Conservation (phyloP, 2,113 vertebrate genomes). For the Crypturellus undulatus region DNA sequence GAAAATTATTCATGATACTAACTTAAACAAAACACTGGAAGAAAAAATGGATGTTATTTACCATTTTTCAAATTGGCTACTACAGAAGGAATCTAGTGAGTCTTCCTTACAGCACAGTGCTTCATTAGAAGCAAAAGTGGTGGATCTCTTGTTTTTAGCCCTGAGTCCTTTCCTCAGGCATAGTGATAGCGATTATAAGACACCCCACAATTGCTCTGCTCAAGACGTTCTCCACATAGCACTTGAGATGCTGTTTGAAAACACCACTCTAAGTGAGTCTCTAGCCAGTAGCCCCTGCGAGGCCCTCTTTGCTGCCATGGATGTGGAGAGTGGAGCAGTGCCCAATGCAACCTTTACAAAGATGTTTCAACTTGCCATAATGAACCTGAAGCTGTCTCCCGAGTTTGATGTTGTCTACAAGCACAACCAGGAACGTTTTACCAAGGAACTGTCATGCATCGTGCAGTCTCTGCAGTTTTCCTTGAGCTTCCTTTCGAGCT, state of each 20-base stretch:
- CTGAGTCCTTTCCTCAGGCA: constrained; percentile 36
- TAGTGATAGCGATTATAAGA: not conserved
- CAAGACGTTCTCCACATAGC: not conserved
- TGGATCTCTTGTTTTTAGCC: constrained; percentile 6
- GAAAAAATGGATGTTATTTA: constrained; percentile 40
- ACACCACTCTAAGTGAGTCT: not conserved
- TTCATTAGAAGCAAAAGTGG: not conserved
- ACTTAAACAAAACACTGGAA: constrained; percentile 5
- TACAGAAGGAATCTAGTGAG: not conserved
- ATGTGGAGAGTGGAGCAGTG: not conserved
- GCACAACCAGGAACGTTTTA: constrained; percentile 1
- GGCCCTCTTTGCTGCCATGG: constrained; percentile 25
- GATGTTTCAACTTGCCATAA: constrained; percentile 45
- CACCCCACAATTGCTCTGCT: not conserved
- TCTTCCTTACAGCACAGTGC: not conserved
- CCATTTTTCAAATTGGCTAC: constrained; percentile 32
- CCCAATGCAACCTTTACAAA: not conserved
- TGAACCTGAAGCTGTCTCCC: constrained; percentile 24
- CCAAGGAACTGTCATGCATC: not conserved
- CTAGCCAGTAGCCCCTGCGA: constrained; percentile 32
- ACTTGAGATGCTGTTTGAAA: constrained; percentile 58
- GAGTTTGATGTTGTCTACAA: constrained; percentile 45
- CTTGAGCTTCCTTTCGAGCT: constrained; percentile 38
- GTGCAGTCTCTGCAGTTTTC: constrained; percentile 43
- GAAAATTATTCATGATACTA: constrained; percentile 29